Base-by-base conservation (phyloP, 2,113 vertebrate species). In the Suncus etruscus region DNA sequence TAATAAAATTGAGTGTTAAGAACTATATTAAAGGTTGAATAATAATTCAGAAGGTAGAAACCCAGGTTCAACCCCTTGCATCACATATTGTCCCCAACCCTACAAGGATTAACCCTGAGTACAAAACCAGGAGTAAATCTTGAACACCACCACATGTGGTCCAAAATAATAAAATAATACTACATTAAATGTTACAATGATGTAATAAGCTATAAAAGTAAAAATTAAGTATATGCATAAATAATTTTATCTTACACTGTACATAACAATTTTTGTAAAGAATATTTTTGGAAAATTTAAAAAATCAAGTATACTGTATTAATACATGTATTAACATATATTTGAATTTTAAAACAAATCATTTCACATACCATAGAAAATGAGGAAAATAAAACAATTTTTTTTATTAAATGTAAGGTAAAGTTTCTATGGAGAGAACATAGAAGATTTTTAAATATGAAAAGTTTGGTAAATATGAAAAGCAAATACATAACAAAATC, bases 291-390 rank as follows among this genome's bases (percentile, higher is more conserved):
- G 82, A 48, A 87, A 90, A 82, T 74, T 74, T 69, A 79, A 69
- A 65, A 66, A 39, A 3, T 79, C 10, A 90, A 77, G 69, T 27
- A 66, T 70, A 80, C 27, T 75, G 0, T 80, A 83, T 1, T 70
- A 86, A 86, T 48, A 73, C 50, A 20, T 75, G 0, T 80, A 83
- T 1, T 70, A 86, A 88, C 54, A 73, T 58, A 20, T 18, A 14
- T 90, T 84, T 94, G 61, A 95, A 91, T 31, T 74, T 69, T 31
- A 94, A 58, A 75, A 70, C 2, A 87, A 66, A 73, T 31, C 3
- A 58, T 91, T 86, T 73, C 69, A 87, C 4, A 84, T 54, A 48
- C 29, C 2, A 84, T 29, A 85, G 48, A 96, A 91, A 87, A 79
- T 86, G 24, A 86, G 75, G 4, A 70, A 58, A 1, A 32, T 47